These are phyloP conservation scores for Anoncus sp. DNA, from an alignment of 2,888 invertebrate species.

Conservation along the genomic window DNA sequence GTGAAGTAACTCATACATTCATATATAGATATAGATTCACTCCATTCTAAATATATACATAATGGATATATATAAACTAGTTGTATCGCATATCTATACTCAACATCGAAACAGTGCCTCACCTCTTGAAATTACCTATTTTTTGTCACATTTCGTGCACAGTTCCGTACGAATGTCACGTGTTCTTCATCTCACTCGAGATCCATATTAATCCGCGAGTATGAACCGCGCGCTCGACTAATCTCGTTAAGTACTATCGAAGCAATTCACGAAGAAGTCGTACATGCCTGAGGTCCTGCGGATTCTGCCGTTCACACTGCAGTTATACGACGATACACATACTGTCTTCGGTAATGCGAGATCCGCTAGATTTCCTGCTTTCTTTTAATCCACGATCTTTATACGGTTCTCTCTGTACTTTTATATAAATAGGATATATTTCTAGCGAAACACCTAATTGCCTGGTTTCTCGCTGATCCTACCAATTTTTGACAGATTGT, in stretches of 20 bases:
- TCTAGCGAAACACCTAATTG: neutral
- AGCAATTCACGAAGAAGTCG: slow-evolving; percentile 12
- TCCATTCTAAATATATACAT: too few relatives aligned
- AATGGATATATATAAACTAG: neutral
- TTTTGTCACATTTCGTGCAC: neutral
- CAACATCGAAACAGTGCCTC: neutral
- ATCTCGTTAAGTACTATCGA: slow-evolving; percentile 50
- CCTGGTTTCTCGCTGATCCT: too few relatives aligned
- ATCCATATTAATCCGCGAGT: slow-evolving; percentile 38
- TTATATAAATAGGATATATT: neutral
- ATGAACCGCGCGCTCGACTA: slow-evolving; percentile 24
- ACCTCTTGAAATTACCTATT: neutral
- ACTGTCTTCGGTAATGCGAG: neutral
- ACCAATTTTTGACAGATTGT: too few relatives aligned
- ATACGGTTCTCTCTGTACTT: neutral
- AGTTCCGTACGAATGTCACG: slow-evolving; percentile 21
- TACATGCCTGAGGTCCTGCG: slow-evolving; percentile 45
- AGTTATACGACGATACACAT: slow-evolving; percentile 1
- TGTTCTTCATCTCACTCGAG: slow-evolving; percentile 3
- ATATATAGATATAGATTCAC: too few relatives aligned
- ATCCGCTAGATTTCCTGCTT: slow-evolving; percentile 3
- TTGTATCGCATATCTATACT: neutral
- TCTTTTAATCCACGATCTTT: slow-evolving; percentile 16
- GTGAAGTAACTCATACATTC: too few relatives aligned
- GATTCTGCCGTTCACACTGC: slow-evolving; percentile 19